Percentiles rank a stretch among this genome's conserved stretches.
Evolutionary conservation across 1,140 invertebrate genomes (phyloP).

Genomic region (Venturia canescens): DNA sequence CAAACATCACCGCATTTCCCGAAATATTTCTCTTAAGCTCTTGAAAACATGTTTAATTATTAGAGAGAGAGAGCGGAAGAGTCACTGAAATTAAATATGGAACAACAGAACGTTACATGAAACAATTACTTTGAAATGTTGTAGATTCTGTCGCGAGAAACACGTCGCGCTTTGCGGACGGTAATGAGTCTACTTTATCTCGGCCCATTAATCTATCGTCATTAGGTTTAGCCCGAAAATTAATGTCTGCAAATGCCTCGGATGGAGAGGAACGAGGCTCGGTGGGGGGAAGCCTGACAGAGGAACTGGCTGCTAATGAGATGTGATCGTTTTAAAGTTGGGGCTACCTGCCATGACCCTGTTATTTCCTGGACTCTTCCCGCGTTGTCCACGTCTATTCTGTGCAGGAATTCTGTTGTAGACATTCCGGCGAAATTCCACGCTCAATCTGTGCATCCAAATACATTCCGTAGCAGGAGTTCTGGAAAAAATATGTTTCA

Average conservation of each 20-base stretch:
- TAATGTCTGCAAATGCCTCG: slow-evolving; percentile 1
- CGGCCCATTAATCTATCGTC: slow-evolving; percentile 13
- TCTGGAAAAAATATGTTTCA: no score
- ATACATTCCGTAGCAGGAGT: background rate
- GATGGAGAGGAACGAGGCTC: background rate
- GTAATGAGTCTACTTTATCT: slow-evolving; percentile 13
- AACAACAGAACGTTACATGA: background rate
- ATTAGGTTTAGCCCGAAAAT: background rate
- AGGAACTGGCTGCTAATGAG: background rate
- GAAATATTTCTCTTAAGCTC: background rate
- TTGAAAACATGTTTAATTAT: background rate
- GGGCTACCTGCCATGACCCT: background rate
- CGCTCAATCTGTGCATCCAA: background rate
- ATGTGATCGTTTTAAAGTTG: slow-evolving; percentile 13
- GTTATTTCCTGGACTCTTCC: background rate
- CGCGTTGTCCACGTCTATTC: background rate
- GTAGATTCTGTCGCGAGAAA: background rate
- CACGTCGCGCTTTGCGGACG: slow-evolving; percentile 3
- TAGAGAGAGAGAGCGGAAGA: background rate
- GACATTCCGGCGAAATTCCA: background rate
- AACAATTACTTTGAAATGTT: slow-evolving; percentile 10
- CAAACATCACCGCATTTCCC: no score
- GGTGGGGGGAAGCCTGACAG: background rate
- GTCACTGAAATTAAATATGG: background rate
- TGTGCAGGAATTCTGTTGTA: background rate